phyloP scores from a whole-genome alignment of 2,888 invertebrate species.

The Macaria notata region DNA sequence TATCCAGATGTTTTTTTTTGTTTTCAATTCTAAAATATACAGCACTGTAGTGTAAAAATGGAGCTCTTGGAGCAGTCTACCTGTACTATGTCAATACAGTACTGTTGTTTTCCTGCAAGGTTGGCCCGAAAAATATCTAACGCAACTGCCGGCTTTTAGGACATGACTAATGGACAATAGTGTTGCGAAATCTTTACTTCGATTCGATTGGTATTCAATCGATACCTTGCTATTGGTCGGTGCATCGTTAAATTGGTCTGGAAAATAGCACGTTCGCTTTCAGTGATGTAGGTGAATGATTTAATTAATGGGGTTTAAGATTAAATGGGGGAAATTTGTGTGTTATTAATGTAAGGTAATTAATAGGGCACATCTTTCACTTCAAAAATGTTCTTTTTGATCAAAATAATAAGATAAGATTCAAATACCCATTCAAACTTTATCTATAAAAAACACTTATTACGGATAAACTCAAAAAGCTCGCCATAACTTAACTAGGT shows the following conservation, averaged over 20 bases:
- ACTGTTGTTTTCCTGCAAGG: constrained; percentile 58
- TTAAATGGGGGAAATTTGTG: constrained; percentile 1
- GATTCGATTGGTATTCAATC: no score
- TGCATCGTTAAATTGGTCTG: constrained; percentile 28
- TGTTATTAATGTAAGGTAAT: constrained; percentile 4
- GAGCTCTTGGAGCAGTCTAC: no score
- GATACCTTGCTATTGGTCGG: constrained; percentile 6
- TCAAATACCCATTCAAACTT: no score
- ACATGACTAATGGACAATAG: constrained; percentile 74
- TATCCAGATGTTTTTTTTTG: no score
- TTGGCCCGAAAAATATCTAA: constrained; percentile 64
- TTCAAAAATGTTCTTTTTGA: no score
- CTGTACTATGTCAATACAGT: no score
- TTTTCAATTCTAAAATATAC: no score
- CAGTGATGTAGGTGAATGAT: constrained; percentile 13
- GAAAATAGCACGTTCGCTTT: constrained; percentile 23
- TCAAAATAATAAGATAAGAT: no score
- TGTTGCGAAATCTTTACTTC: constrained; percentile 48
- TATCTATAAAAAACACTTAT: no score
- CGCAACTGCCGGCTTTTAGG: constrained; percentile 62
- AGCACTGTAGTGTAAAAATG: constrained; percentile 3
- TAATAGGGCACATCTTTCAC: no score
- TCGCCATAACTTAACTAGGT: no score
- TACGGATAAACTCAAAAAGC: no score
- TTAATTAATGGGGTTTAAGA: constrained; percentile 17